These are phyloP conservation scores for Episyrphus balteatus DNA, from an alignment of 1,140 invertebrate genomes.

Conservation along the genomic window DNA sequence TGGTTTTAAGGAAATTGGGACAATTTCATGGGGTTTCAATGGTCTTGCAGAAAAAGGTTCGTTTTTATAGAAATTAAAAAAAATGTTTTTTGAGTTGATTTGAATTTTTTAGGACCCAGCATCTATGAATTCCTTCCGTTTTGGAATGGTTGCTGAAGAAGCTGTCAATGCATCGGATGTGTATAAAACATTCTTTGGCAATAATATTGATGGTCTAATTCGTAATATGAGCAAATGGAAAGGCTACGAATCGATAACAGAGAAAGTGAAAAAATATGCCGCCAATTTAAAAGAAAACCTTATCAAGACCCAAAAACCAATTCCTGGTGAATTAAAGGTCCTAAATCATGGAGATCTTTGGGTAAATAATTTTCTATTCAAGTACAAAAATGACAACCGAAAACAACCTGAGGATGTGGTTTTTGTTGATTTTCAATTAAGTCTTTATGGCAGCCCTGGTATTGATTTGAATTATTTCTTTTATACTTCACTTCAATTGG, in stretches of 20 bases:
- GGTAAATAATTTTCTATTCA: conserved; percentile 56
- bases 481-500: conserved; percentile 24
- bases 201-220: conserved; percentile 18
- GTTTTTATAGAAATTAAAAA: not conserved
- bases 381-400: conserved; percentile 29
- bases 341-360: conserved; percentile 55
- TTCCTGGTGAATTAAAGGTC: conserved; percentile 33
- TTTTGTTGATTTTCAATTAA: conserved; percentile 29
- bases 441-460: conserved; percentile 25
- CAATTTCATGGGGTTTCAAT: conserved; percentile 32
- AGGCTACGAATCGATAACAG: conserved; percentile 34
- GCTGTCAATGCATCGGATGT: conserved; percentile 16
- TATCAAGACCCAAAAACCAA: conserved; percentile 14
- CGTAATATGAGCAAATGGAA: conserved; percentile 29
- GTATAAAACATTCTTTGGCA: conserved; percentile 17
- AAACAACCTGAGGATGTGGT: conserved; percentile 12
- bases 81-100: not conserved
- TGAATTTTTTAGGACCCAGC: conserved; percentile 11
- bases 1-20: conserved; percentile 25
- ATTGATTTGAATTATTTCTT: conserved; percentile 35
- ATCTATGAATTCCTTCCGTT: conserved; percentile 14
- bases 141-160: conserved; percentile 19
- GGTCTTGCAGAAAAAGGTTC: conserved; percentile 18
- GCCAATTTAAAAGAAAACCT: conserved; percentile 12
- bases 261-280: conserved; percentile 27